Evolutionary conservation across 2,888 invertebrate species (phyloP).

Genomic region (Drosophila silvestris): DNA sequence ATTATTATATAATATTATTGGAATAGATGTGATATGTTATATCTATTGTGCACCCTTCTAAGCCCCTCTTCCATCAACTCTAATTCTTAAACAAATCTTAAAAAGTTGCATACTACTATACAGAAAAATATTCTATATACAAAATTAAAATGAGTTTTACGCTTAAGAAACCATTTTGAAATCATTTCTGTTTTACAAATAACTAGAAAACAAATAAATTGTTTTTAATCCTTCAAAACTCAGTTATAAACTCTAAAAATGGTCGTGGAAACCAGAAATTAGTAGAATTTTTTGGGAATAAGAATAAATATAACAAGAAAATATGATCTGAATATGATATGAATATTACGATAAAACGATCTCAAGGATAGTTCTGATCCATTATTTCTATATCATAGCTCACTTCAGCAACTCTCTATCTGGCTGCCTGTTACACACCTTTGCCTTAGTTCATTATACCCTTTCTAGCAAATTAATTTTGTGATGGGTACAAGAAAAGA

Average conservation of each 20-base stretch:
- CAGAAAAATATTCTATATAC: no score
- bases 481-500: conserved; percentile 5
- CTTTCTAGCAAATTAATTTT: neutral
- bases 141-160: no score
- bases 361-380: neutral
- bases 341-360: neutral
- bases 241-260: no score
- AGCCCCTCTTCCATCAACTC: neutral
- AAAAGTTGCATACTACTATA: no score
- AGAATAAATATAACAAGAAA: neutral
- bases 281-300: neutral
- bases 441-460: neutral
- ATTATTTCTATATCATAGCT: neutral
- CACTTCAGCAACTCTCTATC: neutral
- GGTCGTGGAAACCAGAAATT: no score
- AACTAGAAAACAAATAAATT: no score
- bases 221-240: no score
- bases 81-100: neutral
- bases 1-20: neutral
- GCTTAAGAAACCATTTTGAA: no score
- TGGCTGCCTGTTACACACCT: no score
- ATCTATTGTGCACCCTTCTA: neutral
- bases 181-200: no score
- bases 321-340: neutral
- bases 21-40: neutral